Evolutionary conservation across 2,797 vertebrate genomes (phyloP), one percentile per base, ranked within the genome.

Genomic region (Poeciliopsis paucimaculata): DNA sequence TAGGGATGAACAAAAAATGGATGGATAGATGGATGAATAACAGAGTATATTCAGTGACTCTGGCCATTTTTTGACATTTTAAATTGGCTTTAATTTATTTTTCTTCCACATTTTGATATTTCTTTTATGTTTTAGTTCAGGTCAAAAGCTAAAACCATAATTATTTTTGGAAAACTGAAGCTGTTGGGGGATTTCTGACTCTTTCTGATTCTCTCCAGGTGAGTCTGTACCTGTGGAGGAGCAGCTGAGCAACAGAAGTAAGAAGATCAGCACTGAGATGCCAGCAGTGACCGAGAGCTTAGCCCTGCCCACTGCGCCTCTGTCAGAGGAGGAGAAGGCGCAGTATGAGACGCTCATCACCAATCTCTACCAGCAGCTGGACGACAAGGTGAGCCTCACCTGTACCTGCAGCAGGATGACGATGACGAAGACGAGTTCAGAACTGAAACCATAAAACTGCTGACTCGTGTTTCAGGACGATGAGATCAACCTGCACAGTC

Each of bases 401-500:
- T 47, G 46, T 1, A n/a, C 0, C 11, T 23, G 1, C 43, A 16
- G 31, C 45, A 66, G 31, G 45, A 39, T 18, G 39, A 75, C 1
- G 12, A 23, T 9, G 49, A 60, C 1, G 28, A 70, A 0, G 28
- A 51, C 76, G 3, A 36, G 1, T 43, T 64, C 47, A 26, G 55
- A 70, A 31, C 3, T 41, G 20, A 75, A n/a, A 7, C 26, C 31
- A 28, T 60, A 20, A 47, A 71, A 36, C 10, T 76, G 26, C 73
- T 82, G 66, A 51, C 28, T 84, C 10, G 7, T 85, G 57, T 79
- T 95, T 87, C 92, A 99, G 98, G 98, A 99, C 82, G 98, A 99
- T 77, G 98, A 99, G 93, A 98, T 99, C 92, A 98, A 99, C 92
- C 98, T 98, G 73, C 98, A 99, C 87, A 98, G 98, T 94, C 98